These are phyloP conservation scores for Neoascia interrupta DNA, from an alignment of 2,888 invertebrate genomes.

Conservation along the genomic window DNA sequence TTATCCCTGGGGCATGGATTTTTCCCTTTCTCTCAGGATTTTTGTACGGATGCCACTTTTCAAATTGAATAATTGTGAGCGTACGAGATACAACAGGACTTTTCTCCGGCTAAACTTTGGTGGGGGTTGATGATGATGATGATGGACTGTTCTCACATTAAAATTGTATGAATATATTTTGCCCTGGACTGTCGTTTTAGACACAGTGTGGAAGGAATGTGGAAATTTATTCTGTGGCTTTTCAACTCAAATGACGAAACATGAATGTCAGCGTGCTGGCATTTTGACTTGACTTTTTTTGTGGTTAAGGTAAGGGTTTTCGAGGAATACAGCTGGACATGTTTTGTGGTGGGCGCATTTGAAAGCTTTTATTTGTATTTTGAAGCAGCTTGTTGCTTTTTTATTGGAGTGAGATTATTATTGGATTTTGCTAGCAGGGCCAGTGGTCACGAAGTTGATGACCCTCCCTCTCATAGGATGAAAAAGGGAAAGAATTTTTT, in stretches of 20 bases:
- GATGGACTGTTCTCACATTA: background rate
- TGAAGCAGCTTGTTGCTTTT: conserved; percentile 20
- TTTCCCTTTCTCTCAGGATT: no score
- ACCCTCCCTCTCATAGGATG: no score
- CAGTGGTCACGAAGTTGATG: no score
- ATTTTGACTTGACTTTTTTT: background rate
- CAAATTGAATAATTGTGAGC: conserved; percentile 51
- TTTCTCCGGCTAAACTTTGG: background rate
- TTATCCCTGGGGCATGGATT: conserved; percentile 36
- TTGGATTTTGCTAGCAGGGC: no score
- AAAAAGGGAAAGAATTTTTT: no score
- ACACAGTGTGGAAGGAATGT: conserved; percentile 1
- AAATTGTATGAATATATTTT: no score
- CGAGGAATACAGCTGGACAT: no score
- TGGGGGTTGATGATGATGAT: background rate
- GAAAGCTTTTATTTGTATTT: background rate
- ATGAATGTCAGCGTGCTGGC: background rate
- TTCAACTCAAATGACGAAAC: background rate
- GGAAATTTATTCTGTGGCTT: conserved; percentile 13
- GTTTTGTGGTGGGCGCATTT: no score
- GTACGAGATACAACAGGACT: conserved; percentile 19
- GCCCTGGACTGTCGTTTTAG: no score
- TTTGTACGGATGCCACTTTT: conserved; percentile 29
- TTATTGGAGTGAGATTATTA: no score
- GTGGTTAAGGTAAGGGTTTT: background rate